These are phyloP conservation scores for Anticlea derivata DNA, from an alignment of 2,888 invertebrate genomes.

Conservation along the genomic window DNA sequence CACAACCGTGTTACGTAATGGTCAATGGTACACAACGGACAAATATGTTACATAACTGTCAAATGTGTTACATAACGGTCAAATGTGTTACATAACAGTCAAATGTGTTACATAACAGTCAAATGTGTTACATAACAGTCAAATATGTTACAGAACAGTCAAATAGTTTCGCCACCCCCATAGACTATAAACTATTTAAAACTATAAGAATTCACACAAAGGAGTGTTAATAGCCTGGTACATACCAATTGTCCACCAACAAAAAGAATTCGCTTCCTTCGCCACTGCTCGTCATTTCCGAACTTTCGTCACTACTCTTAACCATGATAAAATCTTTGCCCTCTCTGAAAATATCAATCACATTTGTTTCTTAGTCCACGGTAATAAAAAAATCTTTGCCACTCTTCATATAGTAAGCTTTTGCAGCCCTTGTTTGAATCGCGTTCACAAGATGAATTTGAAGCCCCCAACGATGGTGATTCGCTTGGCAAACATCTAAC, in stretches of 20 bases:
- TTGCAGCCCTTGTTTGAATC: constrained; percentile 29
- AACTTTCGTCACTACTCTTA: constrained; percentile 71
- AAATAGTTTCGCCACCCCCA: constrained; percentile 34
- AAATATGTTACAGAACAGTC: too few relatives aligned
- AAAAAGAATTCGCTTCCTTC: constrained; percentile 70
- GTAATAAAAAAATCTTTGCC: background rate
- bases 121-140: too few relatives aligned
- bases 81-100: too few relatives aligned
- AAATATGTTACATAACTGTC: too few relatives aligned
- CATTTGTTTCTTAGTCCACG: constrained; percentile 30
- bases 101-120: too few relatives aligned
- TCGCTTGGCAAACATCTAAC: too few relatives aligned
- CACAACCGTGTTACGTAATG: too few relatives aligned
- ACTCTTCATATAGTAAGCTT: constrained; percentile 27
- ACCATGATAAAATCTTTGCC: constrained; percentile 70
- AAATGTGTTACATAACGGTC: too few relatives aligned
- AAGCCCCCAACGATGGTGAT: constrained; percentile 47
- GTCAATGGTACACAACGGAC: too few relatives aligned
- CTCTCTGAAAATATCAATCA: constrained; percentile 72
- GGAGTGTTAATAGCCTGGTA: constrained; percentile 53
- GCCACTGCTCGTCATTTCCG: constrained; percentile 59
- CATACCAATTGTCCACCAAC: constrained; percentile 71
- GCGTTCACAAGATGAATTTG: constrained; percentile 23
- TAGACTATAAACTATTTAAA: constrained; percentile 15
- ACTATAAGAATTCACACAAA: constrained; percentile 29